Percentiles rank a stretch among this genome's conserved stretches.
phyloP scores from a whole-genome alignment of 1,140 invertebrate genomes.

The Drosophila tsacasi region DNA sequence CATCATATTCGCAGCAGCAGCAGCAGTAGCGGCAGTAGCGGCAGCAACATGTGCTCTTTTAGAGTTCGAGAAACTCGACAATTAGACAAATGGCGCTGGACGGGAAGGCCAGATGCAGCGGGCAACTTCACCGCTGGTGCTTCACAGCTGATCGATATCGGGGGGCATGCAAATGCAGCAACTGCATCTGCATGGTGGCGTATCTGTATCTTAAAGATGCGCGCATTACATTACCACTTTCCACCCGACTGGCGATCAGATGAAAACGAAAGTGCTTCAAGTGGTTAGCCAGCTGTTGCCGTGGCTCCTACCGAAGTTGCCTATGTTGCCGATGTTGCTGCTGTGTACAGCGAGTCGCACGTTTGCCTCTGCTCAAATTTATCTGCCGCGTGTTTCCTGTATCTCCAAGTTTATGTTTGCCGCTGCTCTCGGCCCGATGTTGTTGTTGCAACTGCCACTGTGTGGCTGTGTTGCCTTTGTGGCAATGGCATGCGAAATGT shows the following conservation, averaged over 20 bases:
- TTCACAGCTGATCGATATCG: constrained; percentile 78
- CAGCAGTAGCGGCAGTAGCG: constrained; percentile 29
- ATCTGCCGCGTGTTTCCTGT: constrained; percentile 63
- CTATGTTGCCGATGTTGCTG: constrained; percentile 17
- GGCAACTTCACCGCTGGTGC: constrained; percentile 46
- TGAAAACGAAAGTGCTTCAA: constrained; percentile 83
- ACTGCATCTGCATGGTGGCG: constrained; percentile 37
- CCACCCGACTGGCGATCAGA: constrained; percentile 72
- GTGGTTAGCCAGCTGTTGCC: constrained; percentile 60
- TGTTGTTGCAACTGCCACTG: constrained; percentile 17
- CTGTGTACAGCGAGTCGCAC: constrained; percentile 56
- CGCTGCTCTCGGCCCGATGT: constrained; percentile 24
- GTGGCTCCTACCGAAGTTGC: constrained; percentile 10
- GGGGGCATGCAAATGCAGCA: constrained; percentile 64
- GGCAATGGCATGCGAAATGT: constrained; percentile 69
- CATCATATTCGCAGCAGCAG: constrained; percentile 54
- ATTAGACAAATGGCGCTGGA: constrained; percentile 59
- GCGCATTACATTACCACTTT: constrained; percentile 80
- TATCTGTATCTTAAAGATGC: constrained; percentile 68
- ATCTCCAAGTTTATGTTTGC: constrained; percentile 61
- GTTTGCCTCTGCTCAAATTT: constrained; percentile 59
- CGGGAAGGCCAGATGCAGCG: constrained; percentile 17
- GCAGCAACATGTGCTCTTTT: constrained; percentile 43
- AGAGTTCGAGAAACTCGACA: constrained; percentile 79
- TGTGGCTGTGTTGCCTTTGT: constrained; percentile 24